Conservation (phyloP, 2,113 vertebrate genomes). For the Aegypius monachus region DNA sequence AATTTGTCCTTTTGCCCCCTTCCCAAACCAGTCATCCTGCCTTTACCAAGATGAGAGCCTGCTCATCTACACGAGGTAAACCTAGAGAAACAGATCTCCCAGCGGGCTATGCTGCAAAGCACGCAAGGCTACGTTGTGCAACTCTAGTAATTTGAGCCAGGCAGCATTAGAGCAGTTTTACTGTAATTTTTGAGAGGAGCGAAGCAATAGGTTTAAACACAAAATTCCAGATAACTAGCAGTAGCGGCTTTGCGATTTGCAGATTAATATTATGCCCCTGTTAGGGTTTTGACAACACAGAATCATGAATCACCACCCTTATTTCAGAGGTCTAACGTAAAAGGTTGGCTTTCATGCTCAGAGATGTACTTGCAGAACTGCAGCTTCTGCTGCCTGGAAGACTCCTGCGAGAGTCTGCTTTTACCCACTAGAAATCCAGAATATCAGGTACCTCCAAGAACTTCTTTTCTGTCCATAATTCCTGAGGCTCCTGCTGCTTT, state of each 20-base stretch:
- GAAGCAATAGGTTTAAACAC: neutral
- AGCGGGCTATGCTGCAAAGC: neutral
- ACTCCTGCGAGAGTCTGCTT: neutral
- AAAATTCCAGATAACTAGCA: neutral
- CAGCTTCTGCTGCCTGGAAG: neutral
- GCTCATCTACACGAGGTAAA: neutral
- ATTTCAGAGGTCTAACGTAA: neutral
- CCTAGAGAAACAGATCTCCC: neutral
- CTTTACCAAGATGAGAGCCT: neutral
- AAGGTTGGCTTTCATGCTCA: neutral
- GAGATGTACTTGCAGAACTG: neutral
- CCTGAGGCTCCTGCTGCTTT: conserved; percentile 66
- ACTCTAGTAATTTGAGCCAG: neutral
- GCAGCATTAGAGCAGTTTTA: neutral
- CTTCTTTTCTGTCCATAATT: conserved; percentile 79
- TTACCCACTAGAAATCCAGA: conserved; percentile 8
- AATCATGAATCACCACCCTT: neutral
- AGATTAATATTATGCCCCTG: neutral
- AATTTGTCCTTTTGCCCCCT: neutral
- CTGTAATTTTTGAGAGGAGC: neutral
- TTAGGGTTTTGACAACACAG: neutral
- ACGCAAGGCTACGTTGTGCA: neutral
- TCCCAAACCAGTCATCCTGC: neutral
- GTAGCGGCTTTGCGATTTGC: neutral
- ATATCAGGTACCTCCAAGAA: conserved; percentile 76